Conservation (phyloP, 2,113 vertebrate genomes). For the Tonatia bakeri region DNA sequence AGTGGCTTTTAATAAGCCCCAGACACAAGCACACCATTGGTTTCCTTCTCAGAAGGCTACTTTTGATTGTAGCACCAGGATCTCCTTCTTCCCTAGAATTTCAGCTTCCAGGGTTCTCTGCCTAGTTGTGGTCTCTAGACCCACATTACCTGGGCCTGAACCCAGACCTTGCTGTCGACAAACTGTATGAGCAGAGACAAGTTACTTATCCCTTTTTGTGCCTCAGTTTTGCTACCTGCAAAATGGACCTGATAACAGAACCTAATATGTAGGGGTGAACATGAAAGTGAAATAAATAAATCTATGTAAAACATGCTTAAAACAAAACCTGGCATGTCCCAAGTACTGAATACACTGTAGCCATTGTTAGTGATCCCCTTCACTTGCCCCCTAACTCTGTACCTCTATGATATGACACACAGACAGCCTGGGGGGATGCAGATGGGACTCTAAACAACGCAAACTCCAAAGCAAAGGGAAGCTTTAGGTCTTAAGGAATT, state of each 20-base stretch:
- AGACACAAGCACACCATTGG: not conserved
- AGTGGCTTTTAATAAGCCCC: not conserved
- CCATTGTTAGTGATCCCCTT: not conserved
- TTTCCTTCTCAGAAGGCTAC: not conserved
- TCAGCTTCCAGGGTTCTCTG: not conserved
- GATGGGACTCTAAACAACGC: not conserved
- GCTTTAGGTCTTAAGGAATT: not conserved
- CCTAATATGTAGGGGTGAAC: not conserved
- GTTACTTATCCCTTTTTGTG: not conserved
- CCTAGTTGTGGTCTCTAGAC: not conserved
- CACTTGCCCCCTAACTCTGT: too few relatives aligned
- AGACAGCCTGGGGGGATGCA: not conserved
- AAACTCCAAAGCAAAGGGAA: not conserved
- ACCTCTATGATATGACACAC: not conserved
- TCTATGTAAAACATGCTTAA: not conserved
- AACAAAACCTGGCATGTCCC: not conserved
- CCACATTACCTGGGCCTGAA: not conserved
- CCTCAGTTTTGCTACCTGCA: not conserved
- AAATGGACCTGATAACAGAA: not conserved
- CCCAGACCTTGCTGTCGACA: not conserved
- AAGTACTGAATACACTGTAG: not conserved
- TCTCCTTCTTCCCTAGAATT: not conserved
- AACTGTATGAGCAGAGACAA: not conserved
- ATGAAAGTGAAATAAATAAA: not conserved
- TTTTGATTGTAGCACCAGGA: not conserved